Evolutionary conservation across 2,888 invertebrate species (phyloP).

Genomic region (Nymphalis c-album): DNA sequence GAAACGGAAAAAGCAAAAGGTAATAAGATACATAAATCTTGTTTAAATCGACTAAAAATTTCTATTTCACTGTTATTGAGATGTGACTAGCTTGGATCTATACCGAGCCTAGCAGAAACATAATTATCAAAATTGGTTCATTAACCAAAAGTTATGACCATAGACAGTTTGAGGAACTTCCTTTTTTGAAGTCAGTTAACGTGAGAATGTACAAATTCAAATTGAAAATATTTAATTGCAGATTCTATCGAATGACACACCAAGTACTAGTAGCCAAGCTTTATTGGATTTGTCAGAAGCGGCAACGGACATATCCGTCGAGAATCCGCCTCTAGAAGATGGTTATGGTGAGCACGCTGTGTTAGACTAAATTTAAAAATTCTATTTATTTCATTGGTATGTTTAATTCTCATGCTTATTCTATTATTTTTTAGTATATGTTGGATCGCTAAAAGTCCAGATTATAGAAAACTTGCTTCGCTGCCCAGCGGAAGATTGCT

Average conservation of each 20-base stretch:
- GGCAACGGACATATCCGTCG: constrained; percentile 23
- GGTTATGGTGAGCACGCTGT: constrained; percentile 60
- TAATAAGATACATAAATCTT: neutral
- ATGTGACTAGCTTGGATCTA: too few species aligned
- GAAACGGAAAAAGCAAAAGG: constrained; percentile 29
- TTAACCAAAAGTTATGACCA: too few species aligned
- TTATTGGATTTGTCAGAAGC: constrained; percentile 13
- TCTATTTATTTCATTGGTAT: neutral
- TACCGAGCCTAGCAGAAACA: too few species aligned
- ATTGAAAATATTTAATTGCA: constrained; percentile 5
- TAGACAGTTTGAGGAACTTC: neutral
- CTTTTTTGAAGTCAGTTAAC: too few species aligned
- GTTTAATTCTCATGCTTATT: neutral
- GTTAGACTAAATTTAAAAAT: constrained; percentile 5
- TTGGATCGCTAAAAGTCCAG: constrained; percentile 83
- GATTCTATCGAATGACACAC: constrained; percentile 8
- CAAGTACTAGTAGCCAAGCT: constrained; percentile 22
- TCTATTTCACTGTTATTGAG: too few species aligned
- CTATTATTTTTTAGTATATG: constrained; percentile 61
- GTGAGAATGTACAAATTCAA: too few species aligned
- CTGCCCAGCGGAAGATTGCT: constrained; percentile 91
- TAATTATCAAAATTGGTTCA: too few species aligned
- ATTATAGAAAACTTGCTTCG: constrained; percentile 85
- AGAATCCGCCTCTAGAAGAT: constrained; percentile 59
- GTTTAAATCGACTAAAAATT: too few species aligned